Evolutionary conservation across 2,113 vertebrate species (phyloP).

Genomic region (Rousettus leschenaultii): DNA sequence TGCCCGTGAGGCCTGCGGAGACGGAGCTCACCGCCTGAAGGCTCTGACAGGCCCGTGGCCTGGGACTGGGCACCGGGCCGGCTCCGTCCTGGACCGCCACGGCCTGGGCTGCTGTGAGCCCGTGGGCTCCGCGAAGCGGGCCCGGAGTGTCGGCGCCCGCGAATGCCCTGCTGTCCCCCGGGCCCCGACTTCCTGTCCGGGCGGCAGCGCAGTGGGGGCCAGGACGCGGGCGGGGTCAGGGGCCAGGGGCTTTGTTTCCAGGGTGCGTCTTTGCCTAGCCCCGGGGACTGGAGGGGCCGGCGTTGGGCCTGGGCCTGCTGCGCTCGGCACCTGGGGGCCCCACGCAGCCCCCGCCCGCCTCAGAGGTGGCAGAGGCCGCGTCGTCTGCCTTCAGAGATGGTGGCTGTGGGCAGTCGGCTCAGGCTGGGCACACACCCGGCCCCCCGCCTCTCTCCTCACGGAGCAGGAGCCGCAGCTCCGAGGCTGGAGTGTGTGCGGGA

Average conservation of each 20-base stretch:
- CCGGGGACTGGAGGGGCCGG: neutral
- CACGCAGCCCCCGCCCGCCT: neutral
- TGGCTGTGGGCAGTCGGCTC: neutral
- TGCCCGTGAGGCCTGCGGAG: too few relatives aligned
- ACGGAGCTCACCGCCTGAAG: too few relatives aligned
- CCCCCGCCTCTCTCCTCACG: neutral
- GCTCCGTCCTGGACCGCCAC: too few relatives aligned
- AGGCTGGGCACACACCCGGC: rapidly evolving
- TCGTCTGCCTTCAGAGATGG: neutral
- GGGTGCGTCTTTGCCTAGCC: neutral
- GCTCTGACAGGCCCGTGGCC: too few relatives aligned
- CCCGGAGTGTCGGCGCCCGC: too few relatives aligned
- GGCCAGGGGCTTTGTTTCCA: neutral
- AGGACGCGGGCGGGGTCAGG: too few relatives aligned
- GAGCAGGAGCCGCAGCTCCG: neutral
- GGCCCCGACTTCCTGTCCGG: too few relatives aligned
- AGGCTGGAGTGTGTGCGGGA: neutral
- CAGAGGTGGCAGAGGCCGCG: neutral
- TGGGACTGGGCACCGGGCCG: too few relatives aligned
- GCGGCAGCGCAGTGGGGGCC: too few relatives aligned
- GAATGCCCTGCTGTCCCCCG: too few relatives aligned
- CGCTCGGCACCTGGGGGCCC: rapidly evolving
- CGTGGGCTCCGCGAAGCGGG: too few relatives aligned
- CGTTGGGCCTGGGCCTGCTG: neutral
- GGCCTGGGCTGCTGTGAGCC: too few relatives aligned